Percentiles rank a stretch among this genome's conserved stretches.
phyloP scores from a whole-genome alignment of 2,888 invertebrate species.

The Aproaerema taeniolella region DNA sequence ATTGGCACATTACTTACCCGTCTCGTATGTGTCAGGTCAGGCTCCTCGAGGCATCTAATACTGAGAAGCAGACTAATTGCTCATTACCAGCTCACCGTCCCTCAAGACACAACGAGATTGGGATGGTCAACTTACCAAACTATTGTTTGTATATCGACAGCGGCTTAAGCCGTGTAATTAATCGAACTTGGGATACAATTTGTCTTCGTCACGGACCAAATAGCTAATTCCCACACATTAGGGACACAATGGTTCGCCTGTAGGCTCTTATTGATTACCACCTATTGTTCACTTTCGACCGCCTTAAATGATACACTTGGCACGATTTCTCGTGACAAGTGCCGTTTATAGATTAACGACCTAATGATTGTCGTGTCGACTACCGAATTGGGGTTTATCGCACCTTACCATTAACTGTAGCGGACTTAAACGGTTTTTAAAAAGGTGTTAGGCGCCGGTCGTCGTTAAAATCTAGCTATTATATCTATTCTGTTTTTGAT shows the following conservation, averaged over 20 bases:
- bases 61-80: too few species aligned
- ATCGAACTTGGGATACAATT: slow-evolving; percentile 68
- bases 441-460: too few species aligned
- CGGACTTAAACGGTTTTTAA: not conserved
- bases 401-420: not conserved
- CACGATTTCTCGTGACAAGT: slow-evolving; percentile 52
- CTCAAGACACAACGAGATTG: too few species aligned
- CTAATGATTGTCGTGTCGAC: slow-evolving; percentile 24
- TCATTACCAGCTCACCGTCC: too few species aligned
- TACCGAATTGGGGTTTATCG: not conserved
- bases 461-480: too few species aligned
- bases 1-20: too few species aligned
- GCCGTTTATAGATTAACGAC: slow-evolving; percentile 51
- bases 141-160: slow-evolving; percentile 52
- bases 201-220: slow-evolving; percentile 74
- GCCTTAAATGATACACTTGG: slow-evolving; percentile 66
- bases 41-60: too few species aligned
- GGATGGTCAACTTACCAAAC: too few species aligned
- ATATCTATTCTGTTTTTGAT: too few species aligned
- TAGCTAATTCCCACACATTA: slow-evolving; percentile 75
- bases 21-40: too few species aligned
- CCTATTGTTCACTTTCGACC: slow-evolving; percentile 65
- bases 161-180: slow-evolving; percentile 69
- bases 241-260: slow-evolving; percentile 62
- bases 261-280: slow-evolving; percentile 69